Percentiles rank a stretch among this genome's conserved stretches.
Conservation (phyloP, 2,888 invertebrate genomes). For the Trichacis sp. region DNA sequence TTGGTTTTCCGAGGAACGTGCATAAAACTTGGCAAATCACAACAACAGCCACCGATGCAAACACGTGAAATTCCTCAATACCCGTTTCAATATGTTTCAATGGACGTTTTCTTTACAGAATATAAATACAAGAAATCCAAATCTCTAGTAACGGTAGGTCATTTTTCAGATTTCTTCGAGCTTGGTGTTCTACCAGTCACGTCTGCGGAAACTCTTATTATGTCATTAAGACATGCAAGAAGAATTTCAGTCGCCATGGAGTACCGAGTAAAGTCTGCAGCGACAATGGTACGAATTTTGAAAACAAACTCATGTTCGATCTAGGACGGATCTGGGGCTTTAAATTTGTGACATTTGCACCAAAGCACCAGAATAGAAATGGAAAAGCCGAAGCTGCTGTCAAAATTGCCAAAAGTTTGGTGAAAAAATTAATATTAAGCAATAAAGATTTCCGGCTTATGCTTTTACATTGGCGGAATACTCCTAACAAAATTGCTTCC, state of each 20-base stretch:
- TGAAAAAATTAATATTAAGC: slow-evolving; percentile 21
- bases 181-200: slow-evolving; percentile 1
- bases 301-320: slow-evolving; percentile 1
- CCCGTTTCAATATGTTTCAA: slow-evolving; percentile 24
- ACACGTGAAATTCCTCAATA: slow-evolving; percentile 25
- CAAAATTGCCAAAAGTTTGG: too few species aligned
- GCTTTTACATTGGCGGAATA: slow-evolving; percentile 36
- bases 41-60: slow-evolving; percentile 16
- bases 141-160: too few species aligned
- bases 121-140: too few species aligned
- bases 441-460: slow-evolving; percentile 28
- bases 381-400: too few species aligned
- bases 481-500: too few species aligned
- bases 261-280: slow-evolving; percentile 9
- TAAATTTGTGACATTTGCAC: too few species aligned
- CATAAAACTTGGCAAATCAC: too few species aligned
- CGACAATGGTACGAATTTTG: slow-evolving; percentile 22
- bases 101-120: slow-evolving; percentile 23
- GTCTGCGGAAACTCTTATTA: slow-evolving; percentile 8
- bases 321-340: slow-evolving; percentile 14
- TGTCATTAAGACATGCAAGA: slow-evolving; percentile 4
- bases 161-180: too few species aligned
- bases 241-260: too few species aligned
- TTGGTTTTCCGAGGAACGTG: too few species aligned
- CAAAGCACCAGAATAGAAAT: slow-evolving; percentile 22